Evolutionary conservation across 2,888 invertebrate genomes (phyloP).

Genomic region (Drosophila cognata): DNA sequence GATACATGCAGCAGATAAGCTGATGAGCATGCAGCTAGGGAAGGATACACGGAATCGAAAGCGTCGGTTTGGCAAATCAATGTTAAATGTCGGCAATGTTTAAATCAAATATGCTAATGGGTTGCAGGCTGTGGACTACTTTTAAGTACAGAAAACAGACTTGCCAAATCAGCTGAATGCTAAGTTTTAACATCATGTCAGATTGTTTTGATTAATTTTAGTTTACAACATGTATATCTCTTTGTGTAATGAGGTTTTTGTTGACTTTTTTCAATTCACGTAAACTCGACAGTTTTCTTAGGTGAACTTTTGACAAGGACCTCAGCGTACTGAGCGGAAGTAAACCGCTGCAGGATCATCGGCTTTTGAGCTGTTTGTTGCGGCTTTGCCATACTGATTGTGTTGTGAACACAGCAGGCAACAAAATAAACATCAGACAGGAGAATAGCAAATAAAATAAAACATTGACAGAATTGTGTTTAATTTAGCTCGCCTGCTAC

Average conservation of each 20-base stretch:
- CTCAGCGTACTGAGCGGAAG: slow-evolving; percentile 25
- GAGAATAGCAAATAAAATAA: not conserved
- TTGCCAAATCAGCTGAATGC: slow-evolving; percentile 6
- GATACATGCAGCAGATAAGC: slow-evolving; percentile 72
- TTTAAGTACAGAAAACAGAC: slow-evolving; percentile 2
- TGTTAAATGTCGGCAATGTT: slow-evolving; percentile 35
- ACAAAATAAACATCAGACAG: slow-evolving; percentile 1
- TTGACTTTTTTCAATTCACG: not conserved
- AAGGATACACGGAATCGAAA: slow-evolving; percentile 6
- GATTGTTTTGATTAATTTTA: slow-evolving; percentile 1
- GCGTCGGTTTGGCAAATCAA: slow-evolving; percentile 57
- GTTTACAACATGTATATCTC: not conserved
- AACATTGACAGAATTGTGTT: slow-evolving; percentile 8
- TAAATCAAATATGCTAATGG: slow-evolving; percentile 40
- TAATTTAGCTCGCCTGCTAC: slow-evolving; percentile 13
- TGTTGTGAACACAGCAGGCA: slow-evolving; percentile 41
- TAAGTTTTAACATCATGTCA: slow-evolving; percentile 4
- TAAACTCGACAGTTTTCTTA: not conserved
- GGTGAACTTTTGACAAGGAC: not conserved
- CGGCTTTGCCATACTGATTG: slow-evolving; percentile 59
- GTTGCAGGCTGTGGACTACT: not conserved
- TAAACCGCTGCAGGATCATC: slow-evolving; percentile 37
- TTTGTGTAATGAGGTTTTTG: not conserved
- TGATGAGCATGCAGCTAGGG: slow-evolving; percentile 36
- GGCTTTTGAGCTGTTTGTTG: slow-evolving; percentile 39